Base-by-base conservation (phyloP, 2,888 invertebrate genomes). In the Marasmarcha lunaedactyla region DNA sequence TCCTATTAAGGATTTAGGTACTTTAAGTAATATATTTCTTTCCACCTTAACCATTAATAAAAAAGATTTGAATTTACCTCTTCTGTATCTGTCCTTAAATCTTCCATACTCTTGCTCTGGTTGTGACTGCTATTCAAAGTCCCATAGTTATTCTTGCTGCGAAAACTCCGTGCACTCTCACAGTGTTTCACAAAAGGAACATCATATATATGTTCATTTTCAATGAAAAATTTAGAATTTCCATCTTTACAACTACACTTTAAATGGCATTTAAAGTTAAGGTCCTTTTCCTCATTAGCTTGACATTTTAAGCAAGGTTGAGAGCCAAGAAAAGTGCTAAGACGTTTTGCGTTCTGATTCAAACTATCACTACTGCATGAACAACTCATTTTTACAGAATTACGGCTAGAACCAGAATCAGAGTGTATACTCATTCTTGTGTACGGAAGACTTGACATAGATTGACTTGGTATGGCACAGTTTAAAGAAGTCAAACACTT, bases 171-270 rank as follows among this genome's bases (percentile, higher is more conserved):
- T 34, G 4, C 14, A 34, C 34, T 34, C 6, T 52, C 46, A 40
- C 36, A 36, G 33, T 43, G 1, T 11, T 46, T 57, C 15, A 41
- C 63, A 55, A 73, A 87, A 0, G 89, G 89, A 48, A 87, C 87
- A 46, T 88, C 88, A 54, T 89, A 89, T 15, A 89, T 86, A 49
- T 87, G 88, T 48, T 88, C 88, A 15, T 81, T 63, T 1, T 63
- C 59, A 0, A 72, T 43, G 27, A 68, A 77, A 44, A 78, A 81
- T 43, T 69, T 64, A 0, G 74, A 72, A 14, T 59, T 70, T 34
- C 59, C 48, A 25, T 43, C 47, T 33, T 55, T 56, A 47, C 76
- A 78, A 7, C 68, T 64, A 53, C 79, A 79, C 13, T 60, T 67
- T 2, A 84, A 51, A 55, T 83, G 78, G 39, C 83, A 83, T 51